A percentile compares a stretch with the other conserved stretches of the same genome.
phyloP scores from a whole-genome alignment of 2,888 invertebrate species.

The Tachystola acroxantha region DNA sequence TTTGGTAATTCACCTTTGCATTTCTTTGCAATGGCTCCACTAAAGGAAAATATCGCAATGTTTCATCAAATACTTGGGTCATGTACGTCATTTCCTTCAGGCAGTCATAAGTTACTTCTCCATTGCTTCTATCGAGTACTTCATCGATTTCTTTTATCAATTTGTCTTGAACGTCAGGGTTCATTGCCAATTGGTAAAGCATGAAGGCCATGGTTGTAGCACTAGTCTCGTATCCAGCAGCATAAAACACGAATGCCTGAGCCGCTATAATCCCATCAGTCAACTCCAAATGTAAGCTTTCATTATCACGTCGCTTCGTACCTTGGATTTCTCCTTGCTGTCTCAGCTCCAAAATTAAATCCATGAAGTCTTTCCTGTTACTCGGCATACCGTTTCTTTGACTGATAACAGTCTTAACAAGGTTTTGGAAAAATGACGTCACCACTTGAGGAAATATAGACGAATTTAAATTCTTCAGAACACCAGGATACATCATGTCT shows the following conservation, averaged over 20 bases:
- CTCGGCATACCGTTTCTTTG: constrained; percentile 34
- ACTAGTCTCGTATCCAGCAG: no score
- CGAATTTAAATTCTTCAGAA: constrained; percentile 29
- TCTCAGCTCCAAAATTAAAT: constrained; percentile 38
- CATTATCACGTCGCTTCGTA: constrained; percentile 15
- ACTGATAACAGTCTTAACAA: constrained; percentile 25
- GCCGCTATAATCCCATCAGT: no score
- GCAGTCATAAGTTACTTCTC: constrained; percentile 38
- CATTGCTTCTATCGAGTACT: constrained; percentile 30
- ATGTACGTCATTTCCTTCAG: no score
- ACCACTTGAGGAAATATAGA: constrained; percentile 28
- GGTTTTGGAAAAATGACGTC: constrained; percentile 25
- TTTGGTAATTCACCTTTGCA: constrained; percentile 35
- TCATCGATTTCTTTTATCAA: constrained; percentile 38
- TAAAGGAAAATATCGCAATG: no score
- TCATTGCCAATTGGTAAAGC: constrained; percentile 43
- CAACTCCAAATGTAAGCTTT: constrained; percentile 20
- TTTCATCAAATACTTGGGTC: no score
- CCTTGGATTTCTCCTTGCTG: constrained; percentile 25
- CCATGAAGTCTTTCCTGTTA: constrained; percentile 42
- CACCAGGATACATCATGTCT: constrained; percentile 39
- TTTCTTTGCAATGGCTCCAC: constrained; percentile 43
- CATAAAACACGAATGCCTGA: no score
- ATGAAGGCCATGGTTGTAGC: constrained; percentile 40
- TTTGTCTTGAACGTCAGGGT: no score